A percentile compares a stretch with the other conserved stretches of the same genome.
These are phyloP conservation scores for Taenaris catops DNA, from an alignment of 2,888 invertebrate genomes.

Conservation along the genomic window DNA sequence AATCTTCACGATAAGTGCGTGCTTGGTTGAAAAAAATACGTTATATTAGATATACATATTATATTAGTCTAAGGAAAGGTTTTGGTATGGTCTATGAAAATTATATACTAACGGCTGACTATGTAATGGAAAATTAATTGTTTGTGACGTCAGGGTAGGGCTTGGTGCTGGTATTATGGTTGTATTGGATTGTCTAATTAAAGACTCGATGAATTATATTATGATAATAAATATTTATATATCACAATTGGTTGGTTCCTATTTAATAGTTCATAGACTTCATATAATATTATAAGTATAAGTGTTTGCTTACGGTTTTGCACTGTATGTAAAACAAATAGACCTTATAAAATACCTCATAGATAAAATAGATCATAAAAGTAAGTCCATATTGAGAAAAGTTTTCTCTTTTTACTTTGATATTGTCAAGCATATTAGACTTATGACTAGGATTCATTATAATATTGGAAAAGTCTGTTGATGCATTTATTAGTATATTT, in stretches of 20 bases:
- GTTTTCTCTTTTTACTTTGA: background rate
- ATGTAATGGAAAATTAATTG: conserved; percentile 3
- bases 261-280: conserved; percentile 1
- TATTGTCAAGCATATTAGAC: background rate
- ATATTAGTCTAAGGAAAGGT: conserved; percentile 8
- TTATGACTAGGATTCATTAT: background rate
- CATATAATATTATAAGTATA: background rate
- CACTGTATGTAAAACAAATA: conserved; percentile 2
- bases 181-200: conserved; percentile 11
- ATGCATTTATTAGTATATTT: conserved; percentile 60
- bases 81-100: conserved; percentile 7
- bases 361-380: background rate
- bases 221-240: background rate
- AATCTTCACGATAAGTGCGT: background rate
- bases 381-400: conserved; percentile 3
- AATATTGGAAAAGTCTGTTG: conserved; percentile 46
- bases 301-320: conserved; percentile 1
- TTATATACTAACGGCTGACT: background rate
- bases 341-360: conserved; percentile 6
- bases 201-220: background rate
- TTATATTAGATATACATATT: background rate
- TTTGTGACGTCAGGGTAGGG: conserved; percentile 42
- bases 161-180: conserved; percentile 44
- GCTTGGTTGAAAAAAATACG: background rate
- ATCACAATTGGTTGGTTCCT: conserved; percentile 7